phyloP scores from a whole-genome alignment of 1,140 invertebrate species.

The Panagrolaimus sp. region DNA sequence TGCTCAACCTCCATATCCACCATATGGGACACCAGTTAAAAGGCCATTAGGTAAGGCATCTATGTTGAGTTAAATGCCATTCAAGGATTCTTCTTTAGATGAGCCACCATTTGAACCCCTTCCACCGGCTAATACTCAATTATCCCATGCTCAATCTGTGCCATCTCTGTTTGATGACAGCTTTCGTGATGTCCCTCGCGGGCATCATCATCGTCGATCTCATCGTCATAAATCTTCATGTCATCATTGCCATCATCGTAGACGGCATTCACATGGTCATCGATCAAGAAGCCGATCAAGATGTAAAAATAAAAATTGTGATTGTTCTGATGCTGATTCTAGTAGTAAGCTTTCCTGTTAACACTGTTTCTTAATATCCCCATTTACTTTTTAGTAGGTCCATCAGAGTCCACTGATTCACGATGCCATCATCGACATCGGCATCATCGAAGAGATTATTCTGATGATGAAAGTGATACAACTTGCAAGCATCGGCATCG shows the following conservation, averaged over 20 bases:
- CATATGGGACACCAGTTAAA: not conserved
- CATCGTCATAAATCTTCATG: not conserved
- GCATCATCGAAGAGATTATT: conserved; percentile 13
- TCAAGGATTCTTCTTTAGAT: no score
- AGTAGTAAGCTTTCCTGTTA: conserved; percentile 12
- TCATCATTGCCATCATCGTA: not conserved
- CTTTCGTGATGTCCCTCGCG: conserved; percentile 27
- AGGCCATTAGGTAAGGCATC: not conserved
- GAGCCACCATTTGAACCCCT: conserved; percentile 7
- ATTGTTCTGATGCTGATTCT: conserved; percentile 2
- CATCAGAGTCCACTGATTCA: conserved; percentile 14
- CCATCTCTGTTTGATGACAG: conserved; percentile 28
- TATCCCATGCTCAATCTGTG: conserved; percentile 22
- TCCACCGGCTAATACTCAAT: not conserved
- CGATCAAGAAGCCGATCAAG: not conserved
- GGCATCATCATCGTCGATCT: conserved; percentile 1
- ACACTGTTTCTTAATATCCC: not conserved
- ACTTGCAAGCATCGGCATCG: not conserved
- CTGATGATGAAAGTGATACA: not conserved
- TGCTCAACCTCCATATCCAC: not conserved
- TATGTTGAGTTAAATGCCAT: no score
- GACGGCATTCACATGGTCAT: not conserved
- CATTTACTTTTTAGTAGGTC: not conserved
- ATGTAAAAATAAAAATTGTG: conserved; percentile 14
- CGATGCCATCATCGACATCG: conserved; percentile 25